Evolutionary conservation across 2,797 vertebrate species (phyloP), one percentile per base, ranked within the genome.

Genomic region (Taeniopygia guttata): DNA sequence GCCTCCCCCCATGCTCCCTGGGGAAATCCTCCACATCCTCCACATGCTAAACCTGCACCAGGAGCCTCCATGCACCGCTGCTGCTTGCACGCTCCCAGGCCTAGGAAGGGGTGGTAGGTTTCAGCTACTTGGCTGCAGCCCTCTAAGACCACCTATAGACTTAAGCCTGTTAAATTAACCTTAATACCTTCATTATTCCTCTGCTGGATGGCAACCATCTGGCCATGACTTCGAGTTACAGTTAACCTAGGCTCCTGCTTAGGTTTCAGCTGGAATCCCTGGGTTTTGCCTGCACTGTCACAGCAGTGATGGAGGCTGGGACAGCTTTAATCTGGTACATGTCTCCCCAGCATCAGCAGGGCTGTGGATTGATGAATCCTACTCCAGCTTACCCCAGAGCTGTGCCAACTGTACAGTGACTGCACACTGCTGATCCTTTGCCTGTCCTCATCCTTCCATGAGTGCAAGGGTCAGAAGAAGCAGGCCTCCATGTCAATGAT

Each of bases 121-220:
- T 94, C 93, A 89, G 54, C 87, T 85, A 87, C 93, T 95, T 80
- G 82, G 66, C 55, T 88, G 70, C 77, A 93, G 91, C 52, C 46
- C 73, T 91, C 77, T 74, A 69, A 93, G 93, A 95, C 91, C 92
- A 95, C 92, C 94, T 97, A 84, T 89, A 48, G 94, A 88, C 92
- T 93, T 94, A 95, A 96, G 85, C 89, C 87, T 91, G 80, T 94
- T 95, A 90, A 95, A 93, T 94, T 94, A 95, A 94, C 76, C 66
- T 84, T 95, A 96, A 96, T 94, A 43, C 95, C 83, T 69, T 95
- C 91, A 79, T 95, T 92, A 95, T 92, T 92, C 92, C 73, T 94
- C 84, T 81, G 82, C 62, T 92, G 79, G 93, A 92, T 93, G 92
- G 89, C 26, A 92, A 95, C 90, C 92, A 94, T 87, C 93, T 95